Conservation (phyloP, 2,888 invertebrate species). For the Beris chalybata region DNA sequence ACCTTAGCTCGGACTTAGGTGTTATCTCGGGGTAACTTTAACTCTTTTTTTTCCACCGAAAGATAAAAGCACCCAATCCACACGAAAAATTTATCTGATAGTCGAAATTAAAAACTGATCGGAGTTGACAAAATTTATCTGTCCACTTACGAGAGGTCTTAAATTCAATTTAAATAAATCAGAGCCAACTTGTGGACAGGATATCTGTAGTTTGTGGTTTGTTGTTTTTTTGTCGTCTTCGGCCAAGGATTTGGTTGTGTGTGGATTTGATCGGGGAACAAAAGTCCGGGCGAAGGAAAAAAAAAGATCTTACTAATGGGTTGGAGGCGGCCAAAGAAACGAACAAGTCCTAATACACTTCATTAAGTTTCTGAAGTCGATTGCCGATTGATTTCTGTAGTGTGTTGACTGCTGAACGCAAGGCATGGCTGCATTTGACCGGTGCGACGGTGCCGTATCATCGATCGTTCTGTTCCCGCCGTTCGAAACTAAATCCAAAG, state of each 20-base stretch:
- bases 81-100: constrained; percentile 9
- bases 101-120: constrained; percentile 26
- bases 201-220: neutral
- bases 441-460: neutral
- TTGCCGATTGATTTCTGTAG: constrained; percentile 11
- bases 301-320: constrained; percentile 8
- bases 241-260: neutral
- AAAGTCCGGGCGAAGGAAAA: neutral
- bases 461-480: neutral
- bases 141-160: constrained; percentile 17
- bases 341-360: constrained; percentile 23
- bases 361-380: constrained; percentile 15
- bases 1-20: neutral
- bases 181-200: constrained; percentile 3
- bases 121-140: constrained; percentile 25
- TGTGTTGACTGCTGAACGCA: neutral
- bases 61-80: constrained; percentile 11
- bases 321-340: constrained; percentile 8
- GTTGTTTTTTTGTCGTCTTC: constrained; percentile 1
- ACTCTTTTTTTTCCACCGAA: neutral
- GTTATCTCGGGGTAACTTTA: constrained; percentile 2
- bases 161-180: constrained; percentile 6
- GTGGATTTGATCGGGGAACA: neutral
- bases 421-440: neutral
- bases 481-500: neutral